Evolutionary conservation across 2,113 vertebrate species (phyloP), one percentile per base, ranked within the genome.

Genomic region (Coregonus clupeaformis): DNA sequence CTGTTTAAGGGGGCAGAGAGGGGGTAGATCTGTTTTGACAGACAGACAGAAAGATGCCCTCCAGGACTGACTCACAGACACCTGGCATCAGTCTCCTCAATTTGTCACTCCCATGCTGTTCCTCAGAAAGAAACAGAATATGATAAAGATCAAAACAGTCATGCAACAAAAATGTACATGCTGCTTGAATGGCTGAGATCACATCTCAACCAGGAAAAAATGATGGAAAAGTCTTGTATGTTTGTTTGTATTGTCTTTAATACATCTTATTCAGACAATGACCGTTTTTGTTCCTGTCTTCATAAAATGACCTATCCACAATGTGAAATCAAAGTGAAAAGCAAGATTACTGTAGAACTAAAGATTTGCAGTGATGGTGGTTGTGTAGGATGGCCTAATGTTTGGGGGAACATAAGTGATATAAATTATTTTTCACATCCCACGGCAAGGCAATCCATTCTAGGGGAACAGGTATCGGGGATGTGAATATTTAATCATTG

Each of bases 361-460:
- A 25, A 22, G 22, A 14, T 2, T 20, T 25, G 68, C 12, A 69
- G 45, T 49, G 68, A 45, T 52, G n/a, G 12, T 24, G 16, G 36
- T 42, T 42, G 9, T 42, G 36, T 42, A 42, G 36, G 36, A 42
- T 2, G 36, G 36, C 36, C 36, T 24, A 30, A 64, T 27, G 11
- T 4, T 64, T 42, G 52, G 49, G 25, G 62, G 27, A 63, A 62
- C 18, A n/a, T 57, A 52, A 72, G 52, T 32, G 9, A 52, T 57
- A 80, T 72, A 27, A 36, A 76, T 73, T 42, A 71, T 42, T 71
- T 72, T 69, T 72, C 69, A 69, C 65, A 68, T 66, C 78, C 74
- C n/a, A 64, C 52, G 18, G 69, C 27, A 36, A 30, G 36, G 45
- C 11, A 24, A 47, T 27, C 55, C 49, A 69, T 47, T 63, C 30